These are phyloP conservation scores for Callorhinus ursinus DNA, from an alignment of 2,113 vertebrate species.

Conservation along the genomic window DNA sequence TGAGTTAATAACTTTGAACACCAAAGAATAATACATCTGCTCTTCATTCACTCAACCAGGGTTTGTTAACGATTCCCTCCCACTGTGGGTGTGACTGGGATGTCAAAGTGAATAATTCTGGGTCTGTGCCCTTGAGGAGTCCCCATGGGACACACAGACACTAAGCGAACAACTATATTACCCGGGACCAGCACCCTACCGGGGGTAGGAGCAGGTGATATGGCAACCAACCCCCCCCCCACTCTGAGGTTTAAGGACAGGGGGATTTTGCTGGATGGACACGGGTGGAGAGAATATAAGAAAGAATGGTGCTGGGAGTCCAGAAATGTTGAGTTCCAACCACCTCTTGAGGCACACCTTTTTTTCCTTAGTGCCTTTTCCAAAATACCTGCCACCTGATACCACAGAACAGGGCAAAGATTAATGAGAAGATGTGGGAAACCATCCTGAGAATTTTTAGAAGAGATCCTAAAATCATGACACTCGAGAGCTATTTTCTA, in stretches of 20 bases:
- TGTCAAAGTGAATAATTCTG: fast-evolving
- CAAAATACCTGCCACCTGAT: not conserved
- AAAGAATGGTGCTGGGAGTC: not conserved
- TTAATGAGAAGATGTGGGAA: not conserved
- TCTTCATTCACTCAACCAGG: fast-evolving
- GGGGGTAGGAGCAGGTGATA: fast-evolving
- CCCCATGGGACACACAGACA: not conserved
- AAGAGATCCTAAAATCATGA: not conserved
- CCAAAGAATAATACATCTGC: not conserved
- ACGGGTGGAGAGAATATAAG: not conserved
- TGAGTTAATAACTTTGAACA: not conserved
- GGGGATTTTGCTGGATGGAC: not conserved
- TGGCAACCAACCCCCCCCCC: not conserved
- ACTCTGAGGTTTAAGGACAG: not conserved
- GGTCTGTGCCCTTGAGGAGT: not conserved
- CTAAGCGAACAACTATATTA: fast-evolving
- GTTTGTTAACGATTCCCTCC: not conserved
- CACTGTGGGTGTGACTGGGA: not conserved
- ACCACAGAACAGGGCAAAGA: not conserved
- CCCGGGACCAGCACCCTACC: not conserved
- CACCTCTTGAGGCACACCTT: not conserved
- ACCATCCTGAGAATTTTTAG: not conserved
- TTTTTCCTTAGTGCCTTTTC: not conserved
- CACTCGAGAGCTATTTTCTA: not conserved
- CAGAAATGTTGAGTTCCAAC: not conserved